These are phyloP conservation scores for Trissolcus japonicus DNA, from an alignment of 2,888 invertebrate species.

Conservation along the genomic window DNA sequence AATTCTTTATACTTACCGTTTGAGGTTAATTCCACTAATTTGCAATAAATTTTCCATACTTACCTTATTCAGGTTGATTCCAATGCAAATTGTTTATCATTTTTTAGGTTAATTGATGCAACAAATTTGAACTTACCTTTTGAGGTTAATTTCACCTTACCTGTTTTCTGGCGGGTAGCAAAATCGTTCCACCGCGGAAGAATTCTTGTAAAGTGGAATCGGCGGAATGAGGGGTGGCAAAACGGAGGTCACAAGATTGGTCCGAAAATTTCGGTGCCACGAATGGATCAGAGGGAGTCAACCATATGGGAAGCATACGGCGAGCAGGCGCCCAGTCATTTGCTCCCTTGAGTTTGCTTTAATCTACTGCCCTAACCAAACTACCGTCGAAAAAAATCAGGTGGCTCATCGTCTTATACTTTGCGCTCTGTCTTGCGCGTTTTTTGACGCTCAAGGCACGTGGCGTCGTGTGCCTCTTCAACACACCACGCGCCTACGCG, in stretches of 20 bases:
- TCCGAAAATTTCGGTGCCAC: slow-evolving; percentile 55
- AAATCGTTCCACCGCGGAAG: neutral
- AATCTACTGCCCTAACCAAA: slow-evolving; percentile 73
- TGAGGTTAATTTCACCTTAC: neutral
- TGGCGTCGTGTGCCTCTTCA: slow-evolving; percentile 52
- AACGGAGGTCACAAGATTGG: slow-evolving; percentile 51
- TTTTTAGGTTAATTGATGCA: too few species aligned
- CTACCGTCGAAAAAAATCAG: slow-evolving; percentile 72
- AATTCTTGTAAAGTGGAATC: slow-evolving; percentile 22
- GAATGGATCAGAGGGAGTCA: slow-evolving; percentile 55
- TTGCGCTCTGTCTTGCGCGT: slow-evolving; percentile 48
- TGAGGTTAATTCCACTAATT: too few species aligned
- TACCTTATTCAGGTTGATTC: too few species aligned
- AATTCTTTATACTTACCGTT: too few species aligned
- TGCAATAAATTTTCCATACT: too few species aligned
- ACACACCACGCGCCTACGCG: slow-evolving; percentile 38
- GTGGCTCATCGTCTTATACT: slow-evolving; percentile 62
- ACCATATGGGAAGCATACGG: slow-evolving; percentile 76
- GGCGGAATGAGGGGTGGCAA: slow-evolving; percentile 32
- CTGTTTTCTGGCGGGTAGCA: neutral
- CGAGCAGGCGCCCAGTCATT: slow-evolving; percentile 68
- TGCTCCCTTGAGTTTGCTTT: slow-evolving; percentile 70
- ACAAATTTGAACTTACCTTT: neutral
- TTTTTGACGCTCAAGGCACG: slow-evolving; percentile 52
- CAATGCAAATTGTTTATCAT: too few species aligned